Evolutionary conservation across 2,888 invertebrate genomes (phyloP), one percentile per base, ranked within the genome.

Genomic region (Urechis unicinctus): DNA sequence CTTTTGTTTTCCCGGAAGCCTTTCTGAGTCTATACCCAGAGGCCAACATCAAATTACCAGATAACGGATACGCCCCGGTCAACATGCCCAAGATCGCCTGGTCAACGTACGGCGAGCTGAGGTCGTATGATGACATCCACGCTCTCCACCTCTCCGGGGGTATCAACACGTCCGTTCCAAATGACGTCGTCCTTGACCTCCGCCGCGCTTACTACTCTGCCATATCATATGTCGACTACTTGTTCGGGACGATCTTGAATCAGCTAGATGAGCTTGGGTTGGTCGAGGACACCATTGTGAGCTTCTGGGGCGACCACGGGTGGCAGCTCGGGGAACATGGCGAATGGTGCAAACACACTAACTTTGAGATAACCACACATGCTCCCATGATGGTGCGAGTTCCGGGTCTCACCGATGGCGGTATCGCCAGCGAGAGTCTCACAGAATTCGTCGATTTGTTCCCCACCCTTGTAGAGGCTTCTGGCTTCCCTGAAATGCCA

Each of bases 291-390:
- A 65, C 66, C 1, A 61, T 66, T 17, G 48, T 66, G 17, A 62
- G 63, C 9, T 63, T 66, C 55, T 60, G 50, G 29, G 65, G 65
- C 1, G 66, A 66, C 44, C 62, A 65, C 46, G 67, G 67, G 5
- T 66, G 64, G 61, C 63, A 65, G 42, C 61, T 67, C 2, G 67
- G 67, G 6, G 67, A 67, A 59, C 66, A 63, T 44, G 64, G 62
- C 6, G 63, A 64, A 53, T 65, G 66, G 64, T 60, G 58, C 42
- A 68, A 68, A 49, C 61, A 63, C 43, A 67, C 66, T 1, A 65
- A 66, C 52, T 67, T 66, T 55, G 68, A 68, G 47, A 55, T 66
- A 9, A 64, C 66, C 13, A 62, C 63, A 22, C 64, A 65, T 50
- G 63, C 65, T 6, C 68, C 68, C 5, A 63, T 66, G 62, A 64